Conservation (phyloP, 2,797 vertebrate species). For the Anableps anableps region DNA sequence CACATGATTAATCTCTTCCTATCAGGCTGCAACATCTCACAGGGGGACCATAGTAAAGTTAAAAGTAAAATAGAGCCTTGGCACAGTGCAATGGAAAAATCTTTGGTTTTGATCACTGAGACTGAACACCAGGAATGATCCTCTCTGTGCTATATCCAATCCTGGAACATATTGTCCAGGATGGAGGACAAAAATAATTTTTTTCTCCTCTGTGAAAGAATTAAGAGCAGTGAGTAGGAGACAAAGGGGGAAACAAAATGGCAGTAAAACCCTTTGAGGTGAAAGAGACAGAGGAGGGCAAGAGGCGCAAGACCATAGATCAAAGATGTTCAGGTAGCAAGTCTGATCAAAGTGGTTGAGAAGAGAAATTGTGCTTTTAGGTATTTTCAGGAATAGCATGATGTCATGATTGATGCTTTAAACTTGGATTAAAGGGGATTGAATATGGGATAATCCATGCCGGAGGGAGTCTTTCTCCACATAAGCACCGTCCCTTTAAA, state of each 20-base stretch:
- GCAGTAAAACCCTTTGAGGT: slow-evolving; percentile 30
- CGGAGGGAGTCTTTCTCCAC: slow-evolving; percentile 19
- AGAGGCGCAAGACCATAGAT: slow-evolving; percentile 21
- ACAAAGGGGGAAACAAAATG: slow-evolving; percentile 34
- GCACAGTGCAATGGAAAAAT: slow-evolving; percentile 74
- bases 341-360: slow-evolving; percentile 1
- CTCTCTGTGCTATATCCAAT: slow-evolving; percentile 49
- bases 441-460: slow-evolving; percentile 21
- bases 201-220: slow-evolving; percentile 31
- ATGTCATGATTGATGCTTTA: slow-evolving; percentile 44
- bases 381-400: slow-evolving; percentile 10
- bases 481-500: slow-evolving; percentile 14
- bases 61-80: slow-evolving; percentile 63
- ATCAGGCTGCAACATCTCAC: slow-evolving; percentile 43
- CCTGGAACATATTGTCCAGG: slow-evolving; percentile 58
- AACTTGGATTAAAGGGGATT: slow-evolving; percentile 43
- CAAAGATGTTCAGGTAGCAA: background rate
- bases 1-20: slow-evolving; percentile 38
- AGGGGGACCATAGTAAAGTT: slow-evolving; percentile 36
- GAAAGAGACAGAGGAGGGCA: slow-evolving; percentile 11
- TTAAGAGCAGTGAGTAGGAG: slow-evolving; percentile 24
- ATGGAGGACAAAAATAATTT: slow-evolving; percentile 40
- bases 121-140: slow-evolving; percentile 49
- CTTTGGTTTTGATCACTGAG: slow-evolving; percentile 68
- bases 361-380: slow-evolving; percentile 23